These are phyloP conservation scores for Mustela lutreola DNA, from an alignment of 2,113 vertebrate species.

Conservation along the genomic window DNA sequence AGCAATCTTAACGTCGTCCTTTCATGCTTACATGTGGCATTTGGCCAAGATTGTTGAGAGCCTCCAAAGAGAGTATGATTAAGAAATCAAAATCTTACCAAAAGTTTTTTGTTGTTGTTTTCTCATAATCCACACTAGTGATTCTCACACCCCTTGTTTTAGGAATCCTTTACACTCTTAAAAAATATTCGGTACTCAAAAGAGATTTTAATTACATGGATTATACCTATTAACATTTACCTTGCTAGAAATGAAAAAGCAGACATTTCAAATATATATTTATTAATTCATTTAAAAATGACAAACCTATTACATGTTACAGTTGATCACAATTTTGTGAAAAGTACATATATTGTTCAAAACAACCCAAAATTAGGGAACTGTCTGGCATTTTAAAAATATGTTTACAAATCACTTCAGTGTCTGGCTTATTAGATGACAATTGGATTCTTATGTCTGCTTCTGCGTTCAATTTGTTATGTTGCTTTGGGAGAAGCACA, in stretches of 20 bases:
- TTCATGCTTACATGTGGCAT: background rate
- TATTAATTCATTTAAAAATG: background rate
- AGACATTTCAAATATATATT: background rate
- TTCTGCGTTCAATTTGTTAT: background rate
- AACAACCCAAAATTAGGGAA: background rate
- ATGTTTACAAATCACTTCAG: background rate
- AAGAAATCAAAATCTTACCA: constrained; percentile 21
- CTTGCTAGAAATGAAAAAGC: constrained; percentile 2
- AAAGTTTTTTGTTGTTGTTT: background rate
- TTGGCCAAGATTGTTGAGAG: background rate
- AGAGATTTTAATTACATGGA: background rate
- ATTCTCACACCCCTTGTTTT: background rate
- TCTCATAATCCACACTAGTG: background rate
- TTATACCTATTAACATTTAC: background rate
- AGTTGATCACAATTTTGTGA: background rate
- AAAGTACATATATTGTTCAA: background rate
- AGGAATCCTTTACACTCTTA: background rate
- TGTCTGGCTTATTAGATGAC: background rate
- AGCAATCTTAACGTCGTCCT: background rate
- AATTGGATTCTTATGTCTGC: background rate
- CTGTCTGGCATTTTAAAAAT: background rate
- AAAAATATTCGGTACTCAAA: background rate
- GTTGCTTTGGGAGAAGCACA: background rate
- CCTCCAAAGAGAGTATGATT: background rate
- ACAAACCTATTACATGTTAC: background rate